Conservation (phyloP, 2,888 invertebrate genomes). For the Calliopum simillimum region DNA sequence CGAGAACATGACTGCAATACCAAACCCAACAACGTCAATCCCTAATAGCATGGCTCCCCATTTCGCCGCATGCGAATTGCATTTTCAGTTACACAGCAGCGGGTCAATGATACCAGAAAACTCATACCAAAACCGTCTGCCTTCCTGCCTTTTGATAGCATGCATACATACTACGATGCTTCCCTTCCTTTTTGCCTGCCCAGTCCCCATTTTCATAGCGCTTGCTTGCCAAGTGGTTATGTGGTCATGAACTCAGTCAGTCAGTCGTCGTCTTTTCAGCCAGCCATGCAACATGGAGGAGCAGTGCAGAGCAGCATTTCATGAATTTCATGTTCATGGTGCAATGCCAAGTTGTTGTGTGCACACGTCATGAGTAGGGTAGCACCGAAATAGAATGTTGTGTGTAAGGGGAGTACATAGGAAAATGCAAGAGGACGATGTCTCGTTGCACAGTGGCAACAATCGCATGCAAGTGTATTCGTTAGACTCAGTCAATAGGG, state of each 20-base stretch:
- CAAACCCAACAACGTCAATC: background rate
- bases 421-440: conserved; percentile 1
- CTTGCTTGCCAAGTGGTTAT: conserved; percentile 49
- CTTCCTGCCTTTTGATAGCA: conserved; percentile 2
- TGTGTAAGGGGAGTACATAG: background rate
- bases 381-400: conserved; percentile 21
- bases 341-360: conserved; percentile 33
- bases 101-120: conserved; percentile 38
- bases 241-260: conserved; percentile 58
- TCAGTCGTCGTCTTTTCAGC: conserved; percentile 13
- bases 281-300: conserved; percentile 15
- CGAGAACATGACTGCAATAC: conserved; percentile 26
- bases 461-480: too few relatives aligned
- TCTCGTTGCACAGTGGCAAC: too few relatives aligned
- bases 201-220: too few relatives aligned
- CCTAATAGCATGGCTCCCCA: background rate
- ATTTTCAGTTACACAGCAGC: conserved; percentile 6
- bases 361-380: conserved; percentile 2
- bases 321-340: conserved; percentile 34
- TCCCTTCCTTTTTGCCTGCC: too few relatives aligned
- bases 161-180: background rate
- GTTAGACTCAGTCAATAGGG: too few relatives aligned
- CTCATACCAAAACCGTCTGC: conserved; percentile 44
- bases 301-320: too few relatives aligned
- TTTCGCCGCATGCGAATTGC: conserved; percentile 1